Base-by-base conservation (phyloP, 2,113 vertebrate species). In the Microcebus griseorufus region DNA sequence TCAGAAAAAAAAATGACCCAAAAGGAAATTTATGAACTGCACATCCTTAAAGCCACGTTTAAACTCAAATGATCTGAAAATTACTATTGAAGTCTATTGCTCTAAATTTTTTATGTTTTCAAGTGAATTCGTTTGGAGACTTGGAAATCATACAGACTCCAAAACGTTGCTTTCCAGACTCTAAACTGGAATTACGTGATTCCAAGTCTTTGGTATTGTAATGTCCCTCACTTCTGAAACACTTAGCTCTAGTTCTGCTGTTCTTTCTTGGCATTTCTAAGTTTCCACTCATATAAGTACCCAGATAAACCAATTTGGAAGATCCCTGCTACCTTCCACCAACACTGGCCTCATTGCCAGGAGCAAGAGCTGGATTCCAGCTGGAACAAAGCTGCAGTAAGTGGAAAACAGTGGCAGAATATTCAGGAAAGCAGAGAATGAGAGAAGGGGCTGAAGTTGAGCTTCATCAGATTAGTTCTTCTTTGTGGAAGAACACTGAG, bases 41-140 rank as follows among this genome's bases (percentile, higher is more conserved):
- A 83, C 64, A 81, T 93, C 65, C 65, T 95, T 73, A 89, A 94
- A 96, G 83, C 62, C 70, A n/a, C 62, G 92, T 55, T 45, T 65
- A 90, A 88, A 97, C 37, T 70, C 82, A 91, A 86, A 32, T 94
- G 73, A 82, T 86, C 78, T 92, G 93, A 95, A 97, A 97, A 96
- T 94, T 86, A 88, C 64, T 86, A 91, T 7, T 48, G 37, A 84
- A 83, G 65, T 87, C 89, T 94, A 80, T 27, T 86, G n/a, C 69
- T 94, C 89, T 97, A 79, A 29, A 82, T 92, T 75, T 94, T 85
- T 89, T 82, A 87, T 86, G 64, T 82, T 94, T 97, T 87, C 86
- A 65, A 97, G 79, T 97, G 82, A 90, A 94, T 97, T 89, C 29
- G 39, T 94, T 96, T 95, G 94, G 92, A 97, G 89, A 58, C 89